These are phyloP conservation scores for Hemichromis elongatus DNA, from an alignment of 2,113 vertebrate genomes.

Conservation along the genomic window DNA sequence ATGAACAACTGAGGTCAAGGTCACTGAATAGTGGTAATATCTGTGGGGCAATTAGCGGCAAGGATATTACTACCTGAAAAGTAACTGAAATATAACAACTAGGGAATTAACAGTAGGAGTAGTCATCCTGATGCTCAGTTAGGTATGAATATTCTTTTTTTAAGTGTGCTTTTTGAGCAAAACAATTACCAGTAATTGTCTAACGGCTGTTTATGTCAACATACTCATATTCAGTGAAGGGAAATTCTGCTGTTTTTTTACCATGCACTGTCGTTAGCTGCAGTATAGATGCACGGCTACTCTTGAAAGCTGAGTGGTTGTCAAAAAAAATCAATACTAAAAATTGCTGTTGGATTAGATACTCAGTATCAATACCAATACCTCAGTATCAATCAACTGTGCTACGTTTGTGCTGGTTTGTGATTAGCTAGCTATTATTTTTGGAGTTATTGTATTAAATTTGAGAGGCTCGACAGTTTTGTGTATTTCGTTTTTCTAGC, in stretches of 20 bases:
- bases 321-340: background rate
- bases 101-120: background rate
- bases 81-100: background rate
- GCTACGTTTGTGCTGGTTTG: no score
- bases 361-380: background rate
- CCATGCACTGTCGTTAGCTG: background rate
- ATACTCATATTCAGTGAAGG: background rate
- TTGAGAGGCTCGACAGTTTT: no score
- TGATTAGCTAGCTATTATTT: no score
- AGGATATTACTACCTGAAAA: background rate
- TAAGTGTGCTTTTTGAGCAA: background rate
- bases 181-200: background rate
- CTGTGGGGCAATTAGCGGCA: background rate
- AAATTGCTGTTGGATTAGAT: background rate
- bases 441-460: no score
- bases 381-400: no score
- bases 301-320: background rate
- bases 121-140: background rate
- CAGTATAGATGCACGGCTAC: background rate
- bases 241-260: background rate
- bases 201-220: background rate
- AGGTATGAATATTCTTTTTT: background rate
- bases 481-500: no score
- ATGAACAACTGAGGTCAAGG: background rate
- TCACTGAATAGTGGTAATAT: background rate